Conservation (phyloP, 92 coral and sea anemone genomes). For the Actinernus sp. region DNA sequence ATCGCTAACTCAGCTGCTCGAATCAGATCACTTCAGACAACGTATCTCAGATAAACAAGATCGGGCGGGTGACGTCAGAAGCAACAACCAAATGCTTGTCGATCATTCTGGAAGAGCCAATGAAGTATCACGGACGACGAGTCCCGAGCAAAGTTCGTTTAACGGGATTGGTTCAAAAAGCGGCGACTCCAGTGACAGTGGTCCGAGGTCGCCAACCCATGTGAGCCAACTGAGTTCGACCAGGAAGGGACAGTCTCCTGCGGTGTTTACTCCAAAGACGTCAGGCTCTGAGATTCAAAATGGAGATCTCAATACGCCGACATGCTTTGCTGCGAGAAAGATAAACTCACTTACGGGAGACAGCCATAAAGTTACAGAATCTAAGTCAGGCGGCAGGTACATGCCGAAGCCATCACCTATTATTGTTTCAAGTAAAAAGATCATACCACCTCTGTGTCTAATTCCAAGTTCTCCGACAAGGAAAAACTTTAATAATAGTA, state of each 20-base stretch:
- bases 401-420: constrained; percentile 22
- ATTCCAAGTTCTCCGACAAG: not conserved
- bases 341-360: constrained; percentile 11
- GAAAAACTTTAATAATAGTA: constrained; percentile 23
- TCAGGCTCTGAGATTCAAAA: constrained; percentile 1
- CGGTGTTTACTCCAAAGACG: constrained; percentile 12
- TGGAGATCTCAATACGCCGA: constrained; percentile 4
- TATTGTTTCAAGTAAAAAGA: constrained; percentile 30
- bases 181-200: constrained; percentile 11
- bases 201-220: constrained; percentile 11
- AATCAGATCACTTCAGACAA: constrained; percentile 37
- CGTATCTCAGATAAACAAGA: constrained; percentile 2
- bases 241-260: constrained; percentile 20
- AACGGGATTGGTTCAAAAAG: constrained; percentile 4
- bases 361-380: constrained; percentile 1
- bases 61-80: not conserved
- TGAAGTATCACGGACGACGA: not conserved
- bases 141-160: too few species aligned
- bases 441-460: not conserved
- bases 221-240: constrained; percentile 19
- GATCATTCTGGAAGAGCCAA: not conserved
- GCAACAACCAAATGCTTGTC: not conserved
- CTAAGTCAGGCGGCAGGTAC: not conserved
- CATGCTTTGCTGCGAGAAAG: constrained; percentile 32
- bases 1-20: constrained; percentile 35